phyloP scores from a whole-genome alignment of 23 tunicate genomes.

The Oikopleura dioica region DNA sequence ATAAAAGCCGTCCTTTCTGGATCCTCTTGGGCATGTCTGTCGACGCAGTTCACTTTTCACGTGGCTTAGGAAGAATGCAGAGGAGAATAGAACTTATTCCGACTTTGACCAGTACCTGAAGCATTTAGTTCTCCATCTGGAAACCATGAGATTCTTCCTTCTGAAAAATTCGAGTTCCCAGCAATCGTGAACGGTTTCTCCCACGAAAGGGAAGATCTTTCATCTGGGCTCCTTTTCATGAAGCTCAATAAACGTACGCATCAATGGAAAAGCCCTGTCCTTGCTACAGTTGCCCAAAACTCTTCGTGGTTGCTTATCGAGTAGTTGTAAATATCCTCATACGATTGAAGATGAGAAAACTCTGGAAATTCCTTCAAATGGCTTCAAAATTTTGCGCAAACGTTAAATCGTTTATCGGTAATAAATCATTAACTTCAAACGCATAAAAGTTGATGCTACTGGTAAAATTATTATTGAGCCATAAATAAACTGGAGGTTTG shows the following conservation, averaged over 20 bases:
- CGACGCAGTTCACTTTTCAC: constrained; percentile 23
- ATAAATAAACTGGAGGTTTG: too few species aligned
- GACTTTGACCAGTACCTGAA: constrained; percentile 17
- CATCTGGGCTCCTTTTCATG: too few species aligned
- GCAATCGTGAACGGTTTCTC: constrained; percentile 28
- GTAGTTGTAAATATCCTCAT: constrained; percentile 33
- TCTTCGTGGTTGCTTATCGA: constrained; percentile 33
- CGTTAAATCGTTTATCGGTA: too few species aligned
- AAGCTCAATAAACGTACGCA: too few species aligned
- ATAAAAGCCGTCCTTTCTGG: constrained; percentile 67
- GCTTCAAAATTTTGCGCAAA: too few species aligned
- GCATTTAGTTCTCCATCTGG: constrained; percentile 49
- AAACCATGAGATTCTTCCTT: constrained; percentile 46
- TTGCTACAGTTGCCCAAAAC: constrained; percentile 73
- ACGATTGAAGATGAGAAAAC: not conserved
- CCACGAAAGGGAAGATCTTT: too few species aligned
- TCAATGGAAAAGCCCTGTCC: too few species aligned
- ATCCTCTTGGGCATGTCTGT: constrained; percentile 37
- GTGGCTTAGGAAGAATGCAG: not conserved
- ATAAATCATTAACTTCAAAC: too few species aligned
- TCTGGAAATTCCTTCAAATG: constrained; percentile 1
- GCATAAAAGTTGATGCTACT: too few species aligned
- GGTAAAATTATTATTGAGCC: too few species aligned
- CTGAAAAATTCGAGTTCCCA: constrained; percentile 37
- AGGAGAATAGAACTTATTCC: not conserved